These are phyloP conservation scores for Drosophila lacicola DNA, from an alignment of 2,888 invertebrate species.

Conservation along the genomic window DNA sequence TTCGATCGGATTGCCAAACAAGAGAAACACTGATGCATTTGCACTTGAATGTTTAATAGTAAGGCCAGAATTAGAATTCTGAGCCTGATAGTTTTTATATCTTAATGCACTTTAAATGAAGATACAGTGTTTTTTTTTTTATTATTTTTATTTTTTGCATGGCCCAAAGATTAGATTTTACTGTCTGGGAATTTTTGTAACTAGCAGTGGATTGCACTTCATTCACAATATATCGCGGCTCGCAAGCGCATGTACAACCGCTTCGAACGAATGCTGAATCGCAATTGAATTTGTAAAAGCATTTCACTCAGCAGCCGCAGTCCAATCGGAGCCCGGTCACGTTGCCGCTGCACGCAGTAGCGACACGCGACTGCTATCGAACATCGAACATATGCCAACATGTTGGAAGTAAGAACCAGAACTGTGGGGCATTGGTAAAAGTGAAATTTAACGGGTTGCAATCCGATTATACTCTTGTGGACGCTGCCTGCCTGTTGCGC, in stretches of 20 bases:
- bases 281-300: constrained; percentile 83
- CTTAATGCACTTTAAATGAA: neutral
- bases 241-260: constrained; percentile 61
- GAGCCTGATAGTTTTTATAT: neutral
- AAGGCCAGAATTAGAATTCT: neutral
- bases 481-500: too few species aligned
- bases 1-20: constrained; percentile 9
- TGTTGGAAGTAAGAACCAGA: constrained; percentile 30
- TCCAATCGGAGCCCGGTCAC: constrained; percentile 67
- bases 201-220: constrained; percentile 35
- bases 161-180: constrained; percentile 28
- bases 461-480: neutral
- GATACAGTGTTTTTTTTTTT: constrained; percentile 3
- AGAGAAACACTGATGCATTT: constrained; percentile 6
- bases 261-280: constrained; percentile 74
- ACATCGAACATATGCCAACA: constrained; percentile 35
- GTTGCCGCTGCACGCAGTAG: constrained; percentile 79
- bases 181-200: constrained; percentile 36
- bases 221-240: constrained; percentile 33
- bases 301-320: constrained; percentile 67
- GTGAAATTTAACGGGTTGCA: constrained; percentile 58
- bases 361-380: constrained; percentile 67
- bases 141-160: neutral
- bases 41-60: constrained; percentile 6
- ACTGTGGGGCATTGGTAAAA: constrained; percentile 51